Base-by-base conservation (phyloP, 2,888 invertebrate species). In the Helleia helle region DNA sequence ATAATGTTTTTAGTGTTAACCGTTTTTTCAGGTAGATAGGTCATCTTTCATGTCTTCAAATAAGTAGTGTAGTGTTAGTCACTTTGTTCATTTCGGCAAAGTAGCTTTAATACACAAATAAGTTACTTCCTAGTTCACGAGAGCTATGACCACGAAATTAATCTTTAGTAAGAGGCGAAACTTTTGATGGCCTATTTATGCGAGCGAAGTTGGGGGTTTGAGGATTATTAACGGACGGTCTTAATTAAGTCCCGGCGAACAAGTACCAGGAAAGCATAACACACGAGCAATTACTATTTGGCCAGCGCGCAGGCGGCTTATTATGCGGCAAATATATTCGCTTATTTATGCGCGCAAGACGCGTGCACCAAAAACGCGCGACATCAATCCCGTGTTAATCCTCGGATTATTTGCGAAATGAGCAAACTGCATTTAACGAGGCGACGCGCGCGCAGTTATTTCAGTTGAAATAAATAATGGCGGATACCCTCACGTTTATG, bases 361-460 rank as follows among this genome's bases (percentile, higher is more conserved):
- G 61, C 60, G 58, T 55, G 48, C 59, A 62, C 66, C 61, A 57
- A 71, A 72, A 67, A 61, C 55, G 53, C 59, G 59, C 52, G 59
- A 60, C 77, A 77, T 74, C 73, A 69, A 71, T 74, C 68, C 60
- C 48, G 49, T 48, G 56, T 58, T 79, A 79, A 80, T 75, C 72
- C 70, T 40, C 41, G 60, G 66, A 70, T 75, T 71, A 69, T 66
- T 68, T 59, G 63, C 62, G 62, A 65, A 65, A 69, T 62, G 62
- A 64, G 62, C 65, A 60, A 73, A 74, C 66, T 75, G 74, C 71
- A 71, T 64, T 68, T 65, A 65, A 67, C 62, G 69, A 59, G 44
- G 63, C 62, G 65, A 56, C 63, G 61, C 56, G 50, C 53, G 54
- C 56, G 46, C 54, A 50, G 52, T 61, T 72, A 75, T 71, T 72